Evolutionary conservation across 2,797 vertebrate species (phyloP), one percentile per base, ranked within the genome.

Genomic region (Pseudomugil tenellus): DNA sequence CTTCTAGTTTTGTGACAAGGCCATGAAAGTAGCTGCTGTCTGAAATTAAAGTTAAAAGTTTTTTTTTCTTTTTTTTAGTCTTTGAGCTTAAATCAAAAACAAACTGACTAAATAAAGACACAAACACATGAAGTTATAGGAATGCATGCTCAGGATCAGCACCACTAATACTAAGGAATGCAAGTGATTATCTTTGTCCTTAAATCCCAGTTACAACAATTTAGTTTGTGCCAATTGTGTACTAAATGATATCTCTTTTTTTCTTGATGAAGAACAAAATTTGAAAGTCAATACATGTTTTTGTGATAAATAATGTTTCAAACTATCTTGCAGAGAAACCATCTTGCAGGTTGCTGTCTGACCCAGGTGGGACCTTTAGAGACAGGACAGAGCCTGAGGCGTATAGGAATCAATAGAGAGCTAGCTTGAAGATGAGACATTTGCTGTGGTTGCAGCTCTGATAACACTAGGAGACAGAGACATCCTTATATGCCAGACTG

Each of bases 371-470:
- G 58, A 23, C 25, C 23, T 11, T 35, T 28, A 26, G 72, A 61
- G 51, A 37, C 39, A 59, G 49, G 41, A 51, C 26, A n/a, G 52
- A 80, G 58, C 35, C 68, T 6, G 31, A 69, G 65, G 66, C 25
- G 49, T 26, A 46, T 58, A 54, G 46, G 63, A 46, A 63, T 58
- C 9, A 35, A 51, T 31, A 19, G 7, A 3, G 11, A 28, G 26
- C 34, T 48, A 43, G 74, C 63, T 55, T 34, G 28, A 70, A 84
- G 55, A 75, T 29, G 51, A 77, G 67, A 63, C 21, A 35, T 78
- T 68, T 67, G 76, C 67, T 77, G 75, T 78, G 53, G 43, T 63
- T 65, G 70, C 75, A 58, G 21, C 37, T 78, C 68, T 63, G 70
- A 39, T 37, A 66, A 41, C n/a, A 31, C 10, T 26, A 23, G 55